Percentiles rank a stretch among this genome's conserved stretches.
Evolutionary conservation across 1,140 invertebrate species (phyloP).

Genomic region (Drosophila guanche): DNA sequence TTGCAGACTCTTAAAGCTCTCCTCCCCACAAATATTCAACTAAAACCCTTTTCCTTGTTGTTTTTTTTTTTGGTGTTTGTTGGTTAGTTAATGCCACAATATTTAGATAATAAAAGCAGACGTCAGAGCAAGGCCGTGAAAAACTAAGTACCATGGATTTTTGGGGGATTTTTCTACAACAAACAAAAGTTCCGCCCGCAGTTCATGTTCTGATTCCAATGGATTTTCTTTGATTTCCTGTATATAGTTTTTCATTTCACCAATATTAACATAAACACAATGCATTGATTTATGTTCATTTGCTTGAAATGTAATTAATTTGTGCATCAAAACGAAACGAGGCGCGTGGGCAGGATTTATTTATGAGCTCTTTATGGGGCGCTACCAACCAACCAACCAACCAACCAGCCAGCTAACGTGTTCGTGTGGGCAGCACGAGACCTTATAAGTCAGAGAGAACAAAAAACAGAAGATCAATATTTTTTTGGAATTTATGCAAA

Average conservation of each 20-base stretch:
- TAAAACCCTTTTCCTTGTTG: conserved; percentile 1
- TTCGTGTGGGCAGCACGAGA: conserved; percentile 20
- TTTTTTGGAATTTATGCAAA: conserved; percentile 22
- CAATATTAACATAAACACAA: conserved; percentile 43
- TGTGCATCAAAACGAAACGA: conserved; percentile 29
- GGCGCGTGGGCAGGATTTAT: conserved; percentile 30
- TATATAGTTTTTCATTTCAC: conserved; percentile 28
- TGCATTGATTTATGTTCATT: conserved; percentile 36
- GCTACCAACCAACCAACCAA: conserved; percentile 32
- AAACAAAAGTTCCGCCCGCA: conserved; percentile 22
- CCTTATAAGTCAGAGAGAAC: conserved; percentile 14
- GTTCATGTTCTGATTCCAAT: conserved; percentile 17
- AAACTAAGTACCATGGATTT: conserved; percentile 38
- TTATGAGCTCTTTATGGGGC: conserved; percentile 23
- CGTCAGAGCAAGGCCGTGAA: conserved; percentile 19
- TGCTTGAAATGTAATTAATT: conserved; percentile 33
- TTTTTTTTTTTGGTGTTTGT: conserved; percentile 6
- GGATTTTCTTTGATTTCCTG: conserved; percentile 21
- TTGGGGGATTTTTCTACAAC: conserved; percentile 28
- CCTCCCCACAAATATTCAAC: neutral
- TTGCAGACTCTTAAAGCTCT: neutral
- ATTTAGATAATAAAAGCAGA: conserved; percentile 24
- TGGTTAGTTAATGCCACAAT: conserved; percentile 28
- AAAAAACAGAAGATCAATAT: conserved; percentile 27
- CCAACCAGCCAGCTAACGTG: conserved; percentile 24